Evolutionary conservation across 2,888 invertebrate genomes (phyloP).

Genomic region (Plagodis pulveraria): DNA sequence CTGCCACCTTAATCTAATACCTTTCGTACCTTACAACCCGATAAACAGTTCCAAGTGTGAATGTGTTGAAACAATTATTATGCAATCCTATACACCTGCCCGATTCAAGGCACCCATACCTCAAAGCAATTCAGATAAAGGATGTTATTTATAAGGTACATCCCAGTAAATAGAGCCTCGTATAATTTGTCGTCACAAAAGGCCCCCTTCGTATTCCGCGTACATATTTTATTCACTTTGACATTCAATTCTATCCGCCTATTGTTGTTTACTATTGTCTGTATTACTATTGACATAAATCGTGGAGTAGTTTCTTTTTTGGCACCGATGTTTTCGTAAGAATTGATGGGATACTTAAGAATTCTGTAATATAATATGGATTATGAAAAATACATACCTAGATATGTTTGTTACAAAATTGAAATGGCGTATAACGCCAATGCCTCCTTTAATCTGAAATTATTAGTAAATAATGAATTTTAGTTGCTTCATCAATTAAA

Average conservation of each 20-base stretch:
- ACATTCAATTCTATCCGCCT: slow-evolving; percentile 66
- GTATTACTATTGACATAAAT: slow-evolving; percentile 40
- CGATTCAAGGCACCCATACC: too few species aligned
- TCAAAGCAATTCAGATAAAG: slow-evolving; percentile 47
- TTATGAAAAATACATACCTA: neutral
- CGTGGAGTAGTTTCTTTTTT: slow-evolving; percentile 37
- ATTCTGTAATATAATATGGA: neutral
- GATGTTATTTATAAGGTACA: slow-evolving; percentile 62
- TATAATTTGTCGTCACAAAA: slow-evolving; percentile 70
- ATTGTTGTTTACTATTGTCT: slow-evolving; percentile 61
- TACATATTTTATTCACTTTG: slow-evolving; percentile 70
- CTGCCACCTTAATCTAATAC: too few species aligned
- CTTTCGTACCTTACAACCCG: too few species aligned
- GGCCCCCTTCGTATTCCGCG: slow-evolving; percentile 49
- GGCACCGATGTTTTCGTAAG: slow-evolving; percentile 14
- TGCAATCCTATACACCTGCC: too few species aligned
- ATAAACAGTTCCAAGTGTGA: too few species aligned
- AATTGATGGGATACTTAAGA: slow-evolving; percentile 3
- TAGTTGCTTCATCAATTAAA: too few species aligned
- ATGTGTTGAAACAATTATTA: too few species aligned
- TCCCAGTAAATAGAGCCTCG: slow-evolving; percentile 61
- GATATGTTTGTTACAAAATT: too few species aligned
- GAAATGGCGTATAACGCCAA: too few species aligned
- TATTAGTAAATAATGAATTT: too few species aligned
- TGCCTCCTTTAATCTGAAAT: too few species aligned